Evolutionary conservation across 2,797 vertebrate species (phyloP).

Genomic region (Borostomias antarcticus): DNA sequence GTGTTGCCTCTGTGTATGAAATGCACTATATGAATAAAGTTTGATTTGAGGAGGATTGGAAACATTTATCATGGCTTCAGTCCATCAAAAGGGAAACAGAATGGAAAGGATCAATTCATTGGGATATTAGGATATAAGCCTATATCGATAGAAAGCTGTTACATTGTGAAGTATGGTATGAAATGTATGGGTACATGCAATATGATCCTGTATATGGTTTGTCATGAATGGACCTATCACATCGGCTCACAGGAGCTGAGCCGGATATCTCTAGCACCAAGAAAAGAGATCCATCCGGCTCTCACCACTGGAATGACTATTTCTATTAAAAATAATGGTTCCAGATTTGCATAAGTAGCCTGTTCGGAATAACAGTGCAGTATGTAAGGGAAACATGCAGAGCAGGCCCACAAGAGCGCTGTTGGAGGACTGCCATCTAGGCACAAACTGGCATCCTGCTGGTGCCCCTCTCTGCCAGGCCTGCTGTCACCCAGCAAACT

Average conservation of each 20-base stretch:
- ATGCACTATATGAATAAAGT: too few species aligned
- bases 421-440: constrained; percentile 34
- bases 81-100: neutral
- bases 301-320: neutral
- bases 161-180: neutral
- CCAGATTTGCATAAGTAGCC: constrained; percentile 9
- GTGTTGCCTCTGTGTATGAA: too few species aligned
- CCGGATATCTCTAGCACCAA: too few species aligned
- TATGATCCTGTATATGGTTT: too few species aligned
- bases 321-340: constrained; percentile 28
- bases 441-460: constrained; percentile 50
- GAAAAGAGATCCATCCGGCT: neutral
- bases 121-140: neutral
- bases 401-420: constrained; percentile 25
- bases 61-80: constrained; percentile 9
- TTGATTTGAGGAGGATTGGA: constrained; percentile 15
- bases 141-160: neutral
- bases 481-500: constrained; percentile 50
- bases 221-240: too few species aligned
- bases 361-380: constrained; percentile 25
- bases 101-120: neutral
- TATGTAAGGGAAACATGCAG: constrained; percentile 30
- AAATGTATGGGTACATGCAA: neutral
- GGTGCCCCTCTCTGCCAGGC: constrained; percentile 45
- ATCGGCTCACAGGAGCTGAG: too few species aligned